These are phyloP conservation scores for Drosophila kambysellisi DNA, from an alignment of 2,888 invertebrate genomes.

Conservation along the genomic window DNA sequence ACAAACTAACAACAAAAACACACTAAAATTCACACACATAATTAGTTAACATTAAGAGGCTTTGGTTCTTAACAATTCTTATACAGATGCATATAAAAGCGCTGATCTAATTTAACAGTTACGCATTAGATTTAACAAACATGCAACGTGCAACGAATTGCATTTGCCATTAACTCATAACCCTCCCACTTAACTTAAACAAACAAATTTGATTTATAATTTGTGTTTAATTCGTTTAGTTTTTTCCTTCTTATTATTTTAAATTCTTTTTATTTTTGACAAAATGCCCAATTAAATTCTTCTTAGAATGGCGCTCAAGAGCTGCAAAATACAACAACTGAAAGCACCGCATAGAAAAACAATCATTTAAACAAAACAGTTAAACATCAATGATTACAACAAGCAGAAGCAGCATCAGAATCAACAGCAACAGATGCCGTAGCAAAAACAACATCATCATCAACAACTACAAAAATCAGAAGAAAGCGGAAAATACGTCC, in stretches of 20 bases:
- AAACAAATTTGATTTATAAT: slow-evolving; percentile 28
- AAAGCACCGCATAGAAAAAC: slow-evolving; percentile 84
- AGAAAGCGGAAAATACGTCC: slow-evolving; percentile 22
- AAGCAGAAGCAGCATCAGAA: slow-evolving; percentile 16
- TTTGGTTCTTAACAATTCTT: slow-evolving; percentile 63
- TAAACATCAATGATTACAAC: slow-evolving; percentile 26
- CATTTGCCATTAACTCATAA: slow-evolving; percentile 14
- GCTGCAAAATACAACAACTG: slow-evolving; percentile 85
- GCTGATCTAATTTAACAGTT: slow-evolving; percentile 23
- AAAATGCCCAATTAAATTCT: slow-evolving; percentile 15
- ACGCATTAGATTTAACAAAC: slow-evolving; percentile 25
- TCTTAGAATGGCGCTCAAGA: slow-evolving; percentile 84
- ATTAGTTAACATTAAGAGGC: slow-evolving; percentile 59
- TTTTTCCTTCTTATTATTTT: slow-evolving; percentile 43
- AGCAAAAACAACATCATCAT: slow-evolving; percentile 9
- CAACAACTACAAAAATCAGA: slow-evolving; percentile 22
- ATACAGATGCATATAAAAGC: slow-evolving; percentile 33
- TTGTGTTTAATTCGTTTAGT: slow-evolving; percentile 34
- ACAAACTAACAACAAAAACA: slow-evolving; percentile 35
- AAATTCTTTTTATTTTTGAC: slow-evolving; percentile 25
- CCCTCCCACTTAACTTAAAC: background rate
- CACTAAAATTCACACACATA: slow-evolving; percentile 22
- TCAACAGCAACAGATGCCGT: slow-evolving; percentile 31
- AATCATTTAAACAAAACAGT: slow-evolving; percentile 33
- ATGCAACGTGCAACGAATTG: slow-evolving; percentile 39